A percentile compares a stretch with the other conserved stretches of the same genome.
Evolutionary conservation across 1,140 invertebrate genomes (phyloP).

Genomic region (Aphis craccivora): DNA sequence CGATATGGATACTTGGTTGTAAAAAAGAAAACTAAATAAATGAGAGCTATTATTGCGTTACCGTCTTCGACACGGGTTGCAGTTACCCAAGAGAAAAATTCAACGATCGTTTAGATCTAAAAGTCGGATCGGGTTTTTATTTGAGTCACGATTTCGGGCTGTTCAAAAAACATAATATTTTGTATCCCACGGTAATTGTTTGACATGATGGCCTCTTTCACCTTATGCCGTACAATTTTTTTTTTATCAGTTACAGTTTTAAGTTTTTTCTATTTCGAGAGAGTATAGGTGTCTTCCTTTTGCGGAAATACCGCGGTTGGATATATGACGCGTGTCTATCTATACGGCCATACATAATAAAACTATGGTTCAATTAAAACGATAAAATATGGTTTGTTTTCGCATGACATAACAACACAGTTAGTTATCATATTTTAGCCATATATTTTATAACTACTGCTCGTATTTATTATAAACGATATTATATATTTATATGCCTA

Average conservation of each 20-base stretch:
- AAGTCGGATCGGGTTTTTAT: constrained; percentile 48
- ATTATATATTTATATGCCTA: neutral
- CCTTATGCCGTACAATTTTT: neutral
- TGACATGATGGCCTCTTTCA: constrained; percentile 18
- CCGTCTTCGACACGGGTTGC: neutral
- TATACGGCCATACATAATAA: neutral
- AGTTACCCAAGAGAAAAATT: constrained; percentile 37
- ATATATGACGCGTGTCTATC: neutral
- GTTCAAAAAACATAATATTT: constrained; percentile 40
- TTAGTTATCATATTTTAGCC: neutral
- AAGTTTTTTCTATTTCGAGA: neutral
- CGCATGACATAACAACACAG: neutral
- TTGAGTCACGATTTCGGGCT: constrained; percentile 55
- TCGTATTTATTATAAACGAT: constrained; percentile 9
- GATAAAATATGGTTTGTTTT: neutral
- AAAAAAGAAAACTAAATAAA: constrained; percentile 49
- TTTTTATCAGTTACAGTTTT: neutral
- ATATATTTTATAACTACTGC: neutral
- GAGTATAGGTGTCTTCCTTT: neutral
- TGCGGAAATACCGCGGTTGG: neutral
- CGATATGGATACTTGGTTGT: neutral
- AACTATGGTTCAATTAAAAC: neutral
- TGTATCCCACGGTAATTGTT: constrained; percentile 54
- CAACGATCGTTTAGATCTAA: constrained; percentile 43
- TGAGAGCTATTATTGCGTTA: constrained; percentile 17